Percentiles rank a stretch among this genome's conserved stretches.
These are phyloP conservation scores for Phenacoccus solenopsis DNA, from an alignment of 1,140 invertebrate genomes.

Conservation along the genomic window DNA sequence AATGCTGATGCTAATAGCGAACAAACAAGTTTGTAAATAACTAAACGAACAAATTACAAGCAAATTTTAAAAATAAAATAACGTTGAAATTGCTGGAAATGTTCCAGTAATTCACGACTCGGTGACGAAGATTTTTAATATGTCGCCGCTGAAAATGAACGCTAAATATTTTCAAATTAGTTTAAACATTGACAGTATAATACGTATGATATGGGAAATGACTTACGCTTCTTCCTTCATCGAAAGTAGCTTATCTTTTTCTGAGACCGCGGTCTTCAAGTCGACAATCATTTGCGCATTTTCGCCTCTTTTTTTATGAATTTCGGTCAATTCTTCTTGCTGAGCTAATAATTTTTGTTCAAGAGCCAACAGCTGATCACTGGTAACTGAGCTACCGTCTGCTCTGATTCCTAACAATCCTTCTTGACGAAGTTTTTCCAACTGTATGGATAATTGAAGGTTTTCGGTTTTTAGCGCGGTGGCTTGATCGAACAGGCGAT, in stretches of 20 bases:
- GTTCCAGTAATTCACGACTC: background rate
- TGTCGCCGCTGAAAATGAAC: too few species aligned
- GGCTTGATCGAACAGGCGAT: conserved; percentile 68
- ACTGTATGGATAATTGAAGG: conserved; percentile 65
- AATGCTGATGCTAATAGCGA: background rate
- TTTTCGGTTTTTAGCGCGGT: conserved; percentile 66
- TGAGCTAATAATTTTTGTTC: conserved; percentile 74
- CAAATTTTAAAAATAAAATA: background rate
- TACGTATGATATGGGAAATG: too few species aligned
- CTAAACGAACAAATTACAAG: background rate
- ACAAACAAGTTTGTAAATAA: background rate
- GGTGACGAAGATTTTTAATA: background rate
- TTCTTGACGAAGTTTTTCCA: conserved; percentile 55
- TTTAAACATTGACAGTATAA: too few species aligned
- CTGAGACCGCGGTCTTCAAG: conserved; percentile 71
- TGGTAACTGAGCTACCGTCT: conserved; percentile 31
- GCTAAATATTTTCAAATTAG: too few species aligned
- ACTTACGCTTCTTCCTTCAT: conserved; percentile 60
- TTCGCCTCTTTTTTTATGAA: conserved; percentile 78
- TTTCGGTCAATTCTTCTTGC: conserved; percentile 82
- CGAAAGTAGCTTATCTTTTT: conserved; percentile 63
- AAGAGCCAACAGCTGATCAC: conserved; percentile 44
- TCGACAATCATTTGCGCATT: conserved; percentile 87
- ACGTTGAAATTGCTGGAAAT: background rate
- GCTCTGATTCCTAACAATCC: conserved; percentile 14